phyloP scores from a whole-genome alignment of 2,113 vertebrate species.

The Eulemur macaco region DNA sequence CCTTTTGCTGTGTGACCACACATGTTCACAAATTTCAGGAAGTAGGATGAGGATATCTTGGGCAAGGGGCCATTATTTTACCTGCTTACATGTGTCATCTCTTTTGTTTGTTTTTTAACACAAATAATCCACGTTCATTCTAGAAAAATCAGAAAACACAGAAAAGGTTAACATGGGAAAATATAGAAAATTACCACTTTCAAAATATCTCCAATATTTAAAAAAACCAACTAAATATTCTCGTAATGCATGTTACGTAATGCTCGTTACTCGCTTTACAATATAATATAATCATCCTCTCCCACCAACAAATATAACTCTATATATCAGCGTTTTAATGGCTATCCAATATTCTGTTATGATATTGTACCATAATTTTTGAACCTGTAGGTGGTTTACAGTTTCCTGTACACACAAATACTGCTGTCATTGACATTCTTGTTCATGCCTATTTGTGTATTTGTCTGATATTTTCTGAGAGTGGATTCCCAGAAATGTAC shows the following conservation, averaged over 20 bases:
- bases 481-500: background rate
- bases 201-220: background rate
- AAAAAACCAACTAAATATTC: background rate
- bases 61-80: background rate
- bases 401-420: background rate
- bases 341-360: accelerated
- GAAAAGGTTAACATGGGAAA: background rate
- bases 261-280: background rate
- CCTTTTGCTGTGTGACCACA: background rate
- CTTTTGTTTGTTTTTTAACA: background rate
- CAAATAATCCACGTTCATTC: background rate
- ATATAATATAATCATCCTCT: background rate
- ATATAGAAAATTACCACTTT: background rate
- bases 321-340: background rate
- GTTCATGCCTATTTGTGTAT: background rate
- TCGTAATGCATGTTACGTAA: background rate
- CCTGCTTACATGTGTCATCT: background rate
- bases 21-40: background rate
- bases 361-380: background rate
- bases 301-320: background rate
- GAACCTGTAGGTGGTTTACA: background rate
- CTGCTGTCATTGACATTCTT: background rate
- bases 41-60: background rate
- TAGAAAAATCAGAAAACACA: background rate
- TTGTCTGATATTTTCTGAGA: background rate